Base-by-base conservation (phyloP, 2,888 invertebrate genomes). In the Zhuqinia jingwanae region DNA sequence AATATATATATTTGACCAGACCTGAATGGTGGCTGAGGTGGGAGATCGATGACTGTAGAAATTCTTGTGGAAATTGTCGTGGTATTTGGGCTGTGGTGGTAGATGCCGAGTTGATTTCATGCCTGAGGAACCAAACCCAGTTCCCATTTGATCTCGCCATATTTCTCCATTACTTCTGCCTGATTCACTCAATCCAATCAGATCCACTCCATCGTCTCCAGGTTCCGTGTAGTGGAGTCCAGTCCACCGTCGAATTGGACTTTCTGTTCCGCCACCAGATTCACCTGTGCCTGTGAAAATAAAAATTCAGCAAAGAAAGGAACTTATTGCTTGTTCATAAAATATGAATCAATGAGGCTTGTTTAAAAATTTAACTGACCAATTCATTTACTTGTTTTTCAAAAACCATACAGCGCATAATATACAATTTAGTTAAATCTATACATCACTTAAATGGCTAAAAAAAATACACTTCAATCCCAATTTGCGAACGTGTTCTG, bases 101-200 rank as follows among this genome's bases (percentile, higher is more conserved):
- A 96, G 93, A 92, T 96, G 96, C 91, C 96, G 94, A 10, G 96
- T 96, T 13, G 96, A 96, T 93, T 96, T 96, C 20, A 96, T 96
- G 88, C 95, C 92, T 76, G 94, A 94, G 1, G 95, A 95, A 84
- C 95, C 94, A 58, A 89, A 89, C 53, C 90, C 90, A 84, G 83
- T 77, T 78, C 89, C 87, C 75, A 88, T 85, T 83, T 88, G 88
- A 81, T 87, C 88, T 76, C 87, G 81, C 90, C 89, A 88, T 87
- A 88, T 88, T 89, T 89, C 89, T 88, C 88, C 88, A 89, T 89
- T 89, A 90, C 82, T 89, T 85, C 87, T 82, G 77, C 88, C 70
- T 81, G 85, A 87, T 81, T 87, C 85, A 60, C 87, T 87, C 81
- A 78, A 81, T 73, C 86, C 85, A 76, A 81, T 85, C 84, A 76